Conservation (phyloP, 2,797 vertebrate species). For the Sciaenops ocellatus region DNA sequence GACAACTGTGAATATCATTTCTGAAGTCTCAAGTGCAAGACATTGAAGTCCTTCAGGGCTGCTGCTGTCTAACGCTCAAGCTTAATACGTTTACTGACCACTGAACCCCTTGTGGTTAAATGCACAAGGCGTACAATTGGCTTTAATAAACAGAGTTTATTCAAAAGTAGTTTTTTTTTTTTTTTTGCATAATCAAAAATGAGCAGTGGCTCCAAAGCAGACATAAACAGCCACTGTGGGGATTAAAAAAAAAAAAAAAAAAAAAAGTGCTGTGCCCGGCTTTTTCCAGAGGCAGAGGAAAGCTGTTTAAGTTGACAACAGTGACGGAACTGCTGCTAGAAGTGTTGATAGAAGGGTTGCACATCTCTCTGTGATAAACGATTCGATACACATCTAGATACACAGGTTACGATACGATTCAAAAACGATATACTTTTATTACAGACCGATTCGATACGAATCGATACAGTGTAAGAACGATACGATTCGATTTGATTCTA, state of each 20-base stretch:
- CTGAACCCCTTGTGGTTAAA: slow-evolving; percentile 9
- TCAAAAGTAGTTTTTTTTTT: slow-evolving; percentile 13
- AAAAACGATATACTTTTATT: no score
- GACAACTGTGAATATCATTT: slow-evolving; percentile 7
- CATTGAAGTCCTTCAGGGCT: background rate
- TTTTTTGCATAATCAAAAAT: slow-evolving; percentile 16
- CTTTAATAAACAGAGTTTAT: slow-evolving; percentile 7
- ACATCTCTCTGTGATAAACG: no score
- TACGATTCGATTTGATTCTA: no score
- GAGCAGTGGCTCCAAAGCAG: background rate
- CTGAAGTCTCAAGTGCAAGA: slow-evolving; percentile 9
- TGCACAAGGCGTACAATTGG: background rate
- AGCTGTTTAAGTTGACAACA: slow-evolving; percentile 18
- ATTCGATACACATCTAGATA: no score
- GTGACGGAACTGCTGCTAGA: background rate
- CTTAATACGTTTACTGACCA: slow-evolving; percentile 29
- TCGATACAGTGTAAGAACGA: no score
- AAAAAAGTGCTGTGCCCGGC: background rate
- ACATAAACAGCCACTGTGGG: slow-evolving; percentile 5
- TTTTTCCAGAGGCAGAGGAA: background rate
- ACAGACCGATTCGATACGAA: no score
- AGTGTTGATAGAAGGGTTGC: no score
- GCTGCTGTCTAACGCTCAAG: slow-evolving; percentile 28
- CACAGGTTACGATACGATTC: no score
- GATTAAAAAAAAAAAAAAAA: no score